A percentile compares a stretch with the other conserved stretches of the same genome.
These are phyloP conservation scores for Prosopocoilus inquinatus DNA, from an alignment of 2,888 invertebrate genomes.

Conservation along the genomic window DNA sequence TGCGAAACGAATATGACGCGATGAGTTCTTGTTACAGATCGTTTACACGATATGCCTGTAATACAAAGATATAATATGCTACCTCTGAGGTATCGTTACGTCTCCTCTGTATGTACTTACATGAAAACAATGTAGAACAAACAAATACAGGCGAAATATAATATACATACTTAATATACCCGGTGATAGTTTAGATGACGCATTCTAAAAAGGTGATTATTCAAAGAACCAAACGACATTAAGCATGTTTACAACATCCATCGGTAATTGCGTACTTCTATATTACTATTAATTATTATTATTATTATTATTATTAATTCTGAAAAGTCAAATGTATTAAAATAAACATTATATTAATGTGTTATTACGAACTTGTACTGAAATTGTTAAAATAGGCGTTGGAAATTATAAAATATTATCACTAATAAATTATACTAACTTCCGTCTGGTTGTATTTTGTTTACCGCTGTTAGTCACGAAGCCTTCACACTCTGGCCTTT, in stretches of 20 bases:
- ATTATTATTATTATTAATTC: no score
- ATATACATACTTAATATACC: neutral
- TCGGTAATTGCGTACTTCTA: no score
- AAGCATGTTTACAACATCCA: no score
- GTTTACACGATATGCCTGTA: neutral
- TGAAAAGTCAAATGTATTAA: no score
- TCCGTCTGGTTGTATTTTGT: no score
- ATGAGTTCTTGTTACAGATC: no score
- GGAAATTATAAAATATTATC: neutral
- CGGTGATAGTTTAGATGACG: neutral
- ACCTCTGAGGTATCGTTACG: neutral
- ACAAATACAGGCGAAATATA: neutral
- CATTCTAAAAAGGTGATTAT: constrained; percentile 6
- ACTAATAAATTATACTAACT: constrained; percentile 3
- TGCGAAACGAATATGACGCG: no score
- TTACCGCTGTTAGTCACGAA: no score
- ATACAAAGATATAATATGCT: neutral
- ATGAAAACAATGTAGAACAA: neutral
- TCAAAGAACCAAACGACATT: no score
- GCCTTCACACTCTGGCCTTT: no score
- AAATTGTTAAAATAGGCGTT: constrained; percentile 31
- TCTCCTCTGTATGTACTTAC: neutral
- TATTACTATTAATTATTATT: no score
- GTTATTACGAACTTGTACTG: constrained; percentile 32
- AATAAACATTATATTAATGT: constrained; percentile 5